Conservation (phyloP, 1,140 invertebrate species). For the Lucilia cuprina region DNA sequence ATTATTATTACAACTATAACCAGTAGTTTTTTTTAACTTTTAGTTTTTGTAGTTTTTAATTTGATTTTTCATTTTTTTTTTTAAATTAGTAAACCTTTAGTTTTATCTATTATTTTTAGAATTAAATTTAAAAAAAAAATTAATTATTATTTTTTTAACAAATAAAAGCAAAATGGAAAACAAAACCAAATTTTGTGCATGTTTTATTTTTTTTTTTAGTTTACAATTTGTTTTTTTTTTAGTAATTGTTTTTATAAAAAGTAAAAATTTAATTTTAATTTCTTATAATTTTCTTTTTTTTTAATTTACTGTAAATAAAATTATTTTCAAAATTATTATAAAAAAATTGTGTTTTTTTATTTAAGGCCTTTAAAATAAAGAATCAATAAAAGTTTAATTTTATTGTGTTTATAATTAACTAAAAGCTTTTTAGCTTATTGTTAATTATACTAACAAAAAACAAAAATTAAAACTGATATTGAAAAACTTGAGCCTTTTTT, state of each 20-base stretch:
- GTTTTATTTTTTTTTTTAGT: background rate
- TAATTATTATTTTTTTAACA: background rate
- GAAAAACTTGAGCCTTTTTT: no score
- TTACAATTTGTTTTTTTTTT: background rate
- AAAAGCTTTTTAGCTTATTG: no score
- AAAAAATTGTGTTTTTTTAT: slow-evolving; percentile 10
- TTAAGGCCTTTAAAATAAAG: background rate
- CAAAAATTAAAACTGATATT: no score
- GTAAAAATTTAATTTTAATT: background rate
- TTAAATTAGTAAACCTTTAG: no score
- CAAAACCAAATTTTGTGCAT: background rate
- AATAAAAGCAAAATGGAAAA: background rate
- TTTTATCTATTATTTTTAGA: background rate
- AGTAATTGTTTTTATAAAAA: background rate
- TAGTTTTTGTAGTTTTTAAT: background rate
- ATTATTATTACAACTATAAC: no score
- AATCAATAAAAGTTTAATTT: no score
- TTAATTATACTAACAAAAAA: no score
- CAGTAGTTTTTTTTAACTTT: background rate
- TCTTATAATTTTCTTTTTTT: background rate
- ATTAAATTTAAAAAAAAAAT: background rate
- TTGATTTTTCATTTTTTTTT: background rate
- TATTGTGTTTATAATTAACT: no score
- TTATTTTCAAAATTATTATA: background rate
- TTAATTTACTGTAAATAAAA: slow-evolving; percentile 3